Evolutionary conservation across 2,113 vertebrate genomes (phyloP), one percentile per base, ranked within the genome.

Genomic region (Scortum barcoo): DNA sequence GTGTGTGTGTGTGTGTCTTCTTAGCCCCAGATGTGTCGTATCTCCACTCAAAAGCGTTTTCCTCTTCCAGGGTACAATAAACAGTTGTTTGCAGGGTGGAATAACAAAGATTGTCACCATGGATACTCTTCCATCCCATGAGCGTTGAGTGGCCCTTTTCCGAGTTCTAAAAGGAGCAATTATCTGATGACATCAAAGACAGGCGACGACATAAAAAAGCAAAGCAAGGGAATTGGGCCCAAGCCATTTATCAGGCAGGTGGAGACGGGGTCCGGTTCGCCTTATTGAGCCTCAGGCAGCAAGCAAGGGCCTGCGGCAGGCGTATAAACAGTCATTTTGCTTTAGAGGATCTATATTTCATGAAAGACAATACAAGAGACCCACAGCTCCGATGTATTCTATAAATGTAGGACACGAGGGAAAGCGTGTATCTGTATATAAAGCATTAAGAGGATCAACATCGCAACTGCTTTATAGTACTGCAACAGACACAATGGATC

Each of bases 161-260:
- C 9, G 72, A 91, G 83, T 94, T 94, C 90, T 92, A 94, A 94
- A 93, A 91, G 92, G 93, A 93, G 92, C 90, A 95, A 95, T 95
- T 95, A 95, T 92, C 90, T 91, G 90, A 89, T 92, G 93, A 94
- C 92, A 94, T 94, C 94, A 95, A 94, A 94, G 92, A 92, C 86
- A 82, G 80, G 85, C 83, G 79, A 91, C 53, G 2, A 44, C 87
- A 90, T 88, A 84, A 90, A 90, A 91, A 88, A 79, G 84, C 83
- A 89, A 86, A 86, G 77, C 78, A 24, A 86, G 76, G 72, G 87
- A 92, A 80, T 72, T 61, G 68, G 40, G 84, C 63, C 77, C 78
- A 65, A 75, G 83, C 83, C 81, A 88, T 91, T 92, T 86, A 87
- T 78, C 78, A 78, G 62, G 66, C 85, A 91, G 89, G 78, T 91